These are phyloP conservation scores for Alitta virens DNA, from an alignment of 2,888 invertebrate species.

Conservation along the genomic window DNA sequence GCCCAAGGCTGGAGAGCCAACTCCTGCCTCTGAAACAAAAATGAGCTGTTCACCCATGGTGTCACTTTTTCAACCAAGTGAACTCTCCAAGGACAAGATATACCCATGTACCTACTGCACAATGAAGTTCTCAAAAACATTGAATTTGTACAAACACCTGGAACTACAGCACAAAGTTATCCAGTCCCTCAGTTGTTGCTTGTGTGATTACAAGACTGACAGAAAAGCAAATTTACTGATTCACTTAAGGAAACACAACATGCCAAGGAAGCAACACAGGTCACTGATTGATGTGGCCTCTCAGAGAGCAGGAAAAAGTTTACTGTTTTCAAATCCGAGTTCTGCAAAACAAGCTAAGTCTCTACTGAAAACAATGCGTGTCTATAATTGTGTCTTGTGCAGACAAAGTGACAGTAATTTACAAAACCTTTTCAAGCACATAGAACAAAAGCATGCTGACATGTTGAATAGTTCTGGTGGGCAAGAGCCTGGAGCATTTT, in stretches of 20 bases:
- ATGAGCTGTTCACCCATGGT: no score
- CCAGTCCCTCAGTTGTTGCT: conserved; percentile 37
- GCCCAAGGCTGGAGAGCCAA: no score
- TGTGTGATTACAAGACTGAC: conserved; percentile 49
- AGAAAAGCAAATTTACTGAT: conserved; percentile 49
- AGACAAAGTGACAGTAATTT: conserved; percentile 46
- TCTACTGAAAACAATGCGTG: no score
- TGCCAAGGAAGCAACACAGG: no score
- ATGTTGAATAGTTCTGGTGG: neutral
- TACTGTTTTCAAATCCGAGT: no score
- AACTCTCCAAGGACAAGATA: conserved; percentile 36
- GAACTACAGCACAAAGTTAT: conserved; percentile 41
- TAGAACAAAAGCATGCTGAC: conserved; percentile 41
- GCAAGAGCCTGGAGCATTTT: neutral
- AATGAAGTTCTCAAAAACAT: conserved; percentile 52
- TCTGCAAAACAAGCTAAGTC: no score
- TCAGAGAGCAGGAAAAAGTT: no score
- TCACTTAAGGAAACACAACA: conserved; percentile 37
- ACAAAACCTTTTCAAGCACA: conserved; percentile 48
- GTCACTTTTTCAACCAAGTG: conserved; percentile 33
- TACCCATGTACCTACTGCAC: conserved; percentile 53
- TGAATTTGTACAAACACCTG: conserved; percentile 54
- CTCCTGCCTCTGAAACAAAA: no score
- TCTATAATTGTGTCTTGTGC: conserved; percentile 46
- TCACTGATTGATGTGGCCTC: no score